These are phyloP conservation scores for Gopherus evgoodei DNA, from an alignment of 2,113 vertebrate species.

Conservation along the genomic window DNA sequence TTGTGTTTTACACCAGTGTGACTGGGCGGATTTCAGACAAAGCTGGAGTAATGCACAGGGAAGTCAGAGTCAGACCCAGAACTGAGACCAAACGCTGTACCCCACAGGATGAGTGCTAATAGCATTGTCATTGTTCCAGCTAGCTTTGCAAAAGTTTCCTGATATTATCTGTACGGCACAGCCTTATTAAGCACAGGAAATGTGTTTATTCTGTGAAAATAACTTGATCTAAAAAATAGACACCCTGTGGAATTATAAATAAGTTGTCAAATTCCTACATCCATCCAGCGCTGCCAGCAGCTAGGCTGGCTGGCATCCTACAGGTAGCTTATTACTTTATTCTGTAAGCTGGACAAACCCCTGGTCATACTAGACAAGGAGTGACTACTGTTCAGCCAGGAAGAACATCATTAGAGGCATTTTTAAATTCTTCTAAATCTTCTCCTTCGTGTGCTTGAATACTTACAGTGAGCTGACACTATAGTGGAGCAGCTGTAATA, in stretches of 20 bases:
- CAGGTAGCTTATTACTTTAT: slow-evolving; percentile 16
- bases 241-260: slow-evolving; percentile 16
- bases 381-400: not conserved
- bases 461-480: not conserved
- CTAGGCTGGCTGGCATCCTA: not conserved
- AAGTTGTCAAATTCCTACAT: not conserved
- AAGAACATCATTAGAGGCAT: not conserved
- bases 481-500: not conserved
- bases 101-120: not conserved
- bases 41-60: not conserved
- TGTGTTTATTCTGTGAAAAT: not conserved
- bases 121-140: not conserved
- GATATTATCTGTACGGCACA: not conserved
- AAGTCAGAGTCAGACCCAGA: not conserved
- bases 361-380: slow-evolving; percentile 8
- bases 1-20: not conserved
- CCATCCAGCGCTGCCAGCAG: not conserved
- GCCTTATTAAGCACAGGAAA: not conserved
- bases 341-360: slow-evolving; percentile 16
- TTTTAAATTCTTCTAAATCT: not conserved
- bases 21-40: not conserved
- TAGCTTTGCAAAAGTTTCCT: not conserved
- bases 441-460: not conserved
- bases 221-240: not conserved
- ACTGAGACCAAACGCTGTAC: not conserved